These are phyloP conservation scores for Rhinoptilus africanus DNA, from an alignment of 2,113 vertebrate species.

Conservation along the genomic window DNA sequence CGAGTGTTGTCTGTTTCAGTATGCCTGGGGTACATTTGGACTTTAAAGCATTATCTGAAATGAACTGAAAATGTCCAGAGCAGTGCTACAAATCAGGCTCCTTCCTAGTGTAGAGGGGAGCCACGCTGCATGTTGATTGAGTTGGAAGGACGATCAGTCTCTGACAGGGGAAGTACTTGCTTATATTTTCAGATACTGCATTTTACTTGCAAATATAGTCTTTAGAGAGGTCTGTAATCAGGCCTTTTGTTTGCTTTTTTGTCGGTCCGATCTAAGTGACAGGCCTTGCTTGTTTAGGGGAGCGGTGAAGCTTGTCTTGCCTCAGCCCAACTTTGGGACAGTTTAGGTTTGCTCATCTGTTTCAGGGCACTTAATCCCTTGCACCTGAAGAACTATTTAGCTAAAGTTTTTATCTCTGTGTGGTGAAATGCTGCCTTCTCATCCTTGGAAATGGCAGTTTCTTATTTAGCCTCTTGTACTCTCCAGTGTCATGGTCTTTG, in stretches of 20 bases:
- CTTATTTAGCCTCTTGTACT: not conserved
- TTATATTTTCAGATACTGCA: conserved; percentile 51
- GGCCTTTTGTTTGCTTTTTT: conserved; percentile 55
- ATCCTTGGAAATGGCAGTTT: not conserved
- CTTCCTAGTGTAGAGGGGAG: not conserved
- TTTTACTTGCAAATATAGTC: conserved; percentile 57
- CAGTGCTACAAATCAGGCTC: not conserved
- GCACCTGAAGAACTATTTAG: not conserved
- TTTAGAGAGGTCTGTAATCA: conserved; percentile 56
- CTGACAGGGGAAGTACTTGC: conserved; percentile 23
- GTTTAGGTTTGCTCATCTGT: not conserved
- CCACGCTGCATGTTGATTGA: conserved; percentile 29
- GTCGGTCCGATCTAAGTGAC: conserved; percentile 14
- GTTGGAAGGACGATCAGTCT: conserved; percentile 12
- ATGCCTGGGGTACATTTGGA: not conserved
- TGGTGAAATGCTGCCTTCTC: not conserved
- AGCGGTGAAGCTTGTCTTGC: conserved; percentile 23
- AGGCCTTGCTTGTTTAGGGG: conserved; percentile 17
- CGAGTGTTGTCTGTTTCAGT: not conserved
- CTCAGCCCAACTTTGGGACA: not conserved
- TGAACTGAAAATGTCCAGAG: not conserved
- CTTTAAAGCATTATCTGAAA: not conserved
- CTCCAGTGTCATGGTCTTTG: not conserved
- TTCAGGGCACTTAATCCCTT: not conserved
- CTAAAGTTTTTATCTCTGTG: not conserved